Conservation (phyloP, 2,797 vertebrate genomes). For the Oceanodroma leucorhoa region DNA sequence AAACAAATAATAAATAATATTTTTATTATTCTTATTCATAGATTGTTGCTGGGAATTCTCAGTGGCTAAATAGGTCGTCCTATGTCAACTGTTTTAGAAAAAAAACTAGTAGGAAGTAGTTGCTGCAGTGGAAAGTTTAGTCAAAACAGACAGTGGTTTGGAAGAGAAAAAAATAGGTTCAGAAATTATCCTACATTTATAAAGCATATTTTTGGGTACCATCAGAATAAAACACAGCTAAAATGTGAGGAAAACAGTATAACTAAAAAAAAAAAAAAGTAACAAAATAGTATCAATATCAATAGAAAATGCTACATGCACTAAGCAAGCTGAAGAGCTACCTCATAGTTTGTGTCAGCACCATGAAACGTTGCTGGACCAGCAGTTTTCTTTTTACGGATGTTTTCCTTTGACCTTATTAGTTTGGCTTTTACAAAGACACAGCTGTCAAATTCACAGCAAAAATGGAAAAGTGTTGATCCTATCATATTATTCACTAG, state of each 20-base stretch:
- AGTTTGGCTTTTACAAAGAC: not conserved
- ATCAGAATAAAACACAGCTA: not conserved
- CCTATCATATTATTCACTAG: not conserved
- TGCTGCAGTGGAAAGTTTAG: not conserved
- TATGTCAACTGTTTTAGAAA: not conserved
- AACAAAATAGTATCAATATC: not conserved
- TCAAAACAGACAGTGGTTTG: not conserved
- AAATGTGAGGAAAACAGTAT: not conserved
- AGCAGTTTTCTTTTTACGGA: not conserved
- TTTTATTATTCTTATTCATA: not conserved
- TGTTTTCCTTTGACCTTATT: slow-evolving; percentile 40
- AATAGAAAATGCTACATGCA: not conserved
- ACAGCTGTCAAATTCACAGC: not conserved
- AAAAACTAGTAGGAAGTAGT: not conserved
- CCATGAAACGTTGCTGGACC: not conserved
- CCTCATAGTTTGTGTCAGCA: not conserved
- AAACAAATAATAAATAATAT: not conserved
- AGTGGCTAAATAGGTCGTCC: not conserved
- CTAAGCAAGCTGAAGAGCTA: not conserved
- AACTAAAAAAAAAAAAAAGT: not conserved
- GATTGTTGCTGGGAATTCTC: not conserved
- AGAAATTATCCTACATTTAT: not conserved
- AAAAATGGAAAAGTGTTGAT: slow-evolving; percentile 15
- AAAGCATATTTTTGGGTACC: not conserved
- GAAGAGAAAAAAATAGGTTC: not conserved